Base-by-base conservation (phyloP, 2,888 invertebrate genomes). In the Troides helena region DNA sequence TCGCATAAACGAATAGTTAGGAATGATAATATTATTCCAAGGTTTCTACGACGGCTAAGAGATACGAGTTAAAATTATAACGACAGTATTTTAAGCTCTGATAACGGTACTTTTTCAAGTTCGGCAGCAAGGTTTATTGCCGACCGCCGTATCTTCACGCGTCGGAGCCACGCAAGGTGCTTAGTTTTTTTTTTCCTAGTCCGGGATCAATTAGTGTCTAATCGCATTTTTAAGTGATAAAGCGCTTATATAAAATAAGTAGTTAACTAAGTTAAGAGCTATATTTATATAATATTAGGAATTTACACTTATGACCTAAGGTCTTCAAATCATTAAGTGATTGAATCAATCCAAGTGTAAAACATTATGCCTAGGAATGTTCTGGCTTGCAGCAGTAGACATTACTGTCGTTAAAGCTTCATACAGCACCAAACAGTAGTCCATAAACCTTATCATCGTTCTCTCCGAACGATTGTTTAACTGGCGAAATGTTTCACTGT, bases 111-210 rank as follows among this genome's bases (percentile, higher is more conserved):
- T 68, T 64, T 60, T 25, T 60, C 17, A 18, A 64, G 39, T 59
- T 63, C 57, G 56, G 56, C 43, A 56, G 65, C 43, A 64, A 65
- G 65, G 14, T 46, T 46, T 46, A 46, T 46, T 46, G 46, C 46
- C 46, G 46, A 62, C 43, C 25, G 56, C 46, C 46, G 46, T 69
- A 69, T 65, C 65, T 65, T 58, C 18, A 65, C 59, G 65, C 43
- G 60, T 53, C 53, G 30, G 56, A 65, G 59, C 59, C 64, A 60
- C 60, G 56, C 65, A 61, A 65, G 69, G 65, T 69, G 65, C 61
- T 30, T 30, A 30, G 5, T n/a, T 21, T 71, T 71, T 72, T 72
- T 70, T 66, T 43, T 67, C 61, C 65, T 71, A 69, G 58, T 65
- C 65, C 63, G 70, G 69, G 66, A 21, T 63, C 67, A 70, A 70